These are phyloP conservation scores for Pica pica DNA, from an alignment of 2,113 vertebrate species.

Conservation along the genomic window DNA sequence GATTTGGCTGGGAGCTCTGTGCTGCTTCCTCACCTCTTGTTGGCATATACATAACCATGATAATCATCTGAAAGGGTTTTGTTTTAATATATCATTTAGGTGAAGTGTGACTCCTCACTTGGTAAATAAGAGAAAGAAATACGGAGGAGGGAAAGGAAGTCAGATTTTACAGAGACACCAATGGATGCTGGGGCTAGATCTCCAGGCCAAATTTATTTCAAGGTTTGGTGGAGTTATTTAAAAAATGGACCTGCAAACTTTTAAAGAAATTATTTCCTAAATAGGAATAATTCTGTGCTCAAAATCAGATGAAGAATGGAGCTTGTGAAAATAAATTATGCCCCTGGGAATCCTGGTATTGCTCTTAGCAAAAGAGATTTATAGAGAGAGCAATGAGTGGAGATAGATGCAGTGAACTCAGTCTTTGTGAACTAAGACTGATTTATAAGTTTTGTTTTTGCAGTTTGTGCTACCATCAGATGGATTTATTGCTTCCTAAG, in stretches of 20 bases:
- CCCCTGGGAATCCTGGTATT: conserved; percentile 30
- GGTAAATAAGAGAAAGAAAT: background rate
- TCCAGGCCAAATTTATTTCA: background rate
- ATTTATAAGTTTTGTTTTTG: conserved; percentile 38
- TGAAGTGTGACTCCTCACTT: background rate
- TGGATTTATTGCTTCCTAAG: conserved; percentile 52
- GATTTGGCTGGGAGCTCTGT: background rate
- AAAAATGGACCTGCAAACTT: background rate
- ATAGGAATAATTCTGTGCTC: background rate
- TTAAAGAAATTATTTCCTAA: background rate
- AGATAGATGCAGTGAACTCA: conserved; percentile 63
- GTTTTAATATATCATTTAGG: background rate
- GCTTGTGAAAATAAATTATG: conserved; percentile 23
- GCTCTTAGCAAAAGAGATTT: conserved; percentile 62
- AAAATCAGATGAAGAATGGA: background rate
- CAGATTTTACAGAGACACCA: background rate
- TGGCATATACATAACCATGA: background rate
- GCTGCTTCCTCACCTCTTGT: background rate
- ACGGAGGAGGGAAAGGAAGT: background rate
- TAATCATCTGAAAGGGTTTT: background rate
- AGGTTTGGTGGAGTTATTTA: background rate
- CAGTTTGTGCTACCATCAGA: conserved; percentile 27
- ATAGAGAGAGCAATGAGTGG: conserved; percentile 49
- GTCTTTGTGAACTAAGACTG: conserved; percentile 7
- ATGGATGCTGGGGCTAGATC: background rate